Evolutionary conservation across 1,140 invertebrate genomes (phyloP).

Genomic region (Ganaspis sp.): DNA sequence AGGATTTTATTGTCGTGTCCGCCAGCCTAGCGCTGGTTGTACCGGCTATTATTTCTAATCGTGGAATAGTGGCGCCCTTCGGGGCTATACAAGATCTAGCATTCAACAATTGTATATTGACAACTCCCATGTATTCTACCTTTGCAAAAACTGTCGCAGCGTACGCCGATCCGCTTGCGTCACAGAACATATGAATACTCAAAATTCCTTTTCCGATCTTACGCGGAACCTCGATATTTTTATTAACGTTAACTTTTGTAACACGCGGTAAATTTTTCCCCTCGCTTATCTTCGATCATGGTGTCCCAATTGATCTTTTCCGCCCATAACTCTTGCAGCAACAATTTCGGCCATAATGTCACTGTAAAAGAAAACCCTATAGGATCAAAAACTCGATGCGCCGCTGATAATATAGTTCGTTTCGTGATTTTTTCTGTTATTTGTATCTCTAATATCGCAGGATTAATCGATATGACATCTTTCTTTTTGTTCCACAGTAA

Average conservation of each 20-base stretch:
- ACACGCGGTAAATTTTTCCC: conserved; percentile 39
- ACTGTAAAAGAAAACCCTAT: conserved; percentile 60
- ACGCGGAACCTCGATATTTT: conserved; percentile 21
- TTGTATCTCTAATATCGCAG: background rate
- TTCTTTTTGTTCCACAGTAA: background rate
- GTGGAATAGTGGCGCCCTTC: background rate
- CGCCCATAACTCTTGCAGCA: conserved; percentile 41
- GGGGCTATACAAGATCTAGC: background rate
- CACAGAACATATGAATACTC: conserved; percentile 35
- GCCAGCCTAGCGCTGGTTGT: conserved; percentile 35
- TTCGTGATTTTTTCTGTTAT: background rate
- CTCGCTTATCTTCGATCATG: conserved; percentile 20
- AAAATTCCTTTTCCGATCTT: conserved; percentile 26
- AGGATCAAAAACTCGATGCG: conserved; percentile 62
- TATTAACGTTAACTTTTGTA: conserved; percentile 39
- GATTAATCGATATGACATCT: background rate
- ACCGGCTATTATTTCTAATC: conserved; percentile 43
- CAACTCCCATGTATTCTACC: background rate
- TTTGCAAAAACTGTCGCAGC: background rate
- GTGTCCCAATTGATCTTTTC: conserved; percentile 58
- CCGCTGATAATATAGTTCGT: conserved; percentile 34
- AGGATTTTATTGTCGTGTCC: background rate
- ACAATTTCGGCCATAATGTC: conserved; percentile 53
- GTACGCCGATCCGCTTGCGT: conserved; percentile 30
- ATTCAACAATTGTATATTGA: background rate